Percentiles rank a stretch among this genome's conserved stretches.
Evolutionary conservation across 1,140 invertebrate genomes (phyloP).

Genomic region (Lepidurus packardi): DNA sequence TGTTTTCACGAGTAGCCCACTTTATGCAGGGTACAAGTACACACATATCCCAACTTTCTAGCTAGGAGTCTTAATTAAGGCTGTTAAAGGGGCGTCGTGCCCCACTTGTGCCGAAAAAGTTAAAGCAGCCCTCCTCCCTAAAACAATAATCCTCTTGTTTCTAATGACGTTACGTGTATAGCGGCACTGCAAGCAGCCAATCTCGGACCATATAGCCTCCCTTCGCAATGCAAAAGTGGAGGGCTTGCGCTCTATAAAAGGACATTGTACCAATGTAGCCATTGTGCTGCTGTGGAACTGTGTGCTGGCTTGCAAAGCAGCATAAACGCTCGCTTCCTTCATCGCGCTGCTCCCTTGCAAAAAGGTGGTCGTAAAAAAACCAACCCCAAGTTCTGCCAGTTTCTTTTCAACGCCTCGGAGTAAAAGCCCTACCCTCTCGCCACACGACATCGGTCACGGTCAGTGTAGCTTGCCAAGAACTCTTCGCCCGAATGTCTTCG

Average conservation of each 20-base stretch:
- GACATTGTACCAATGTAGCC: not conserved
- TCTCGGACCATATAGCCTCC: not conserved
- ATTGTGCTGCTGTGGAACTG: not conserved
- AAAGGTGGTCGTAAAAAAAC: not conserved
- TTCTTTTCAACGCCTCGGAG: not conserved
- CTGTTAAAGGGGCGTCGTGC: not conserved
- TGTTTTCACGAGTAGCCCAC: no score
- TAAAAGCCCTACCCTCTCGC: not conserved
- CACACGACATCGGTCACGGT: not conserved
- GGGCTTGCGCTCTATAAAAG: conserved; percentile 4
- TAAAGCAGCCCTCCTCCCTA: not conserved
- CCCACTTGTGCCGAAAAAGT: not conserved
- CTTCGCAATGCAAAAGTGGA: not conserved
- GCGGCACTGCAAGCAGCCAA: not conserved
- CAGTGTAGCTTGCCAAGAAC: not conserved
- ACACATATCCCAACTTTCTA: no score
- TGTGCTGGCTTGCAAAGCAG: not conserved
- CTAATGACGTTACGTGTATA: not conserved
- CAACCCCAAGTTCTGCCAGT: not conserved
- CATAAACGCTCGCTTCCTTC: not conserved
- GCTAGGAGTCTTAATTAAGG: no score
- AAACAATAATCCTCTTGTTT: not conserved
- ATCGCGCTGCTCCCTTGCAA: not conserved
- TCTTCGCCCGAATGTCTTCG: not conserved
- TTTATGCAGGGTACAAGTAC: no score